Conservation (phyloP, 2,797 vertebrate genomes). For the Melanitta fusca region DNA sequence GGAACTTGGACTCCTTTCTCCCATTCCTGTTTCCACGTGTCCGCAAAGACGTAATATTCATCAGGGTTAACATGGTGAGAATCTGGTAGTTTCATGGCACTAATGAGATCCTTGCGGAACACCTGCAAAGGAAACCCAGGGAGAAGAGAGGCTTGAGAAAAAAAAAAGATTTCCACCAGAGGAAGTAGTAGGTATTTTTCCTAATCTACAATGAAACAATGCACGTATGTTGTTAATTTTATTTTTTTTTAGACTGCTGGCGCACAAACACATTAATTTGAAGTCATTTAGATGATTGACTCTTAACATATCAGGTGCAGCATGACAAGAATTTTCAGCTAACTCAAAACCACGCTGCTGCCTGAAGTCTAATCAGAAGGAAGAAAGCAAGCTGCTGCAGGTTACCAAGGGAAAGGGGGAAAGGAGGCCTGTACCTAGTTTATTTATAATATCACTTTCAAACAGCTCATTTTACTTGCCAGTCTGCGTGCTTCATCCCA, state of each 20-base stretch:
- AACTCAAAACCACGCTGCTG: neutral
- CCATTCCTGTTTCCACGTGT: constrained; percentile 98
- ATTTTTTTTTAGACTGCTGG: neutral
- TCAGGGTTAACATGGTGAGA: constrained; percentile 92
- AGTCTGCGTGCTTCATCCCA: neutral
- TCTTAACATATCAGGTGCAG: neutral
- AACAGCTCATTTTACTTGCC: neutral
- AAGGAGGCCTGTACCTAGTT: neutral
- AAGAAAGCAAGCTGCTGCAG: neutral
- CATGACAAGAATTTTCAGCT: neutral
- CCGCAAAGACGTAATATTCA: constrained; percentile 93
- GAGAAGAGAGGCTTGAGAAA: neutral
- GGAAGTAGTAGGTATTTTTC: neutral
- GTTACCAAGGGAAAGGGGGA: neutral
- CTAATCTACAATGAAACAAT: neutral
- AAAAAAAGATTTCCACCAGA: accelerated
- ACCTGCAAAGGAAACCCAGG: constrained; percentile 81
- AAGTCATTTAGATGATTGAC: neutral
- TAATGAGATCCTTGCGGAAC: constrained; percentile 99
- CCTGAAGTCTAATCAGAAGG: neutral
- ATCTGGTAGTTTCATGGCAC: constrained; percentile 98
- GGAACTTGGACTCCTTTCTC: constrained; percentile 98
- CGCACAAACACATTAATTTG: neutral
- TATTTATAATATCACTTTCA: neutral
- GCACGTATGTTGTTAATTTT: neutral